These are phyloP conservation scores for Pyrgus malvae DNA, from an alignment of 2,888 invertebrate species.

Conservation along the genomic window DNA sequence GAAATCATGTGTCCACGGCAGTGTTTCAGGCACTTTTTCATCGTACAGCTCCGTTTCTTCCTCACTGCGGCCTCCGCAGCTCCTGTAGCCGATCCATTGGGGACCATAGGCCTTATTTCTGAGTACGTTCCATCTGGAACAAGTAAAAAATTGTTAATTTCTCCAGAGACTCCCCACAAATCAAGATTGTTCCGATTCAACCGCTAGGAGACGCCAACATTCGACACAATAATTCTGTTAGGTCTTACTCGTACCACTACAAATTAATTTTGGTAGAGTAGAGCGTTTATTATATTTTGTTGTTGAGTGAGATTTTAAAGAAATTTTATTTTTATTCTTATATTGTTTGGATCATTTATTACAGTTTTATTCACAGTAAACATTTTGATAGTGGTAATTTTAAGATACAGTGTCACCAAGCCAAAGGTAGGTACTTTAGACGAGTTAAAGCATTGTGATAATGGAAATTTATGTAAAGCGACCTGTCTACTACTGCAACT, in stretches of 20 bases:
- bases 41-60: too few species aligned
- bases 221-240: constrained; percentile 9
- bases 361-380: too few species aligned
- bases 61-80: not conserved
- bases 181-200: constrained; percentile 19
- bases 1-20: not conserved
- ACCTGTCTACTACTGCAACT: too few species aligned
- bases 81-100: constrained; percentile 10
- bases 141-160: constrained; percentile 25
- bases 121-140: constrained; percentile 22
- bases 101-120: constrained; percentile 24
- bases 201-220: constrained; percentile 11
- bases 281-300: too few species aligned
- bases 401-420: too few species aligned
- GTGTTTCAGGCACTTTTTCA: not conserved
- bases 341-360: too few species aligned
- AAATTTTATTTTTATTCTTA: too few species aligned
- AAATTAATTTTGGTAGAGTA: not conserved
- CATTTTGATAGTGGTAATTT: too few species aligned
- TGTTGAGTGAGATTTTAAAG: too few species aligned
- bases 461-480: too few species aligned
- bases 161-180: constrained; percentile 21
- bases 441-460: too few species aligned
- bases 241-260: not conserved
- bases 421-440: too few species aligned